A percentile compares a stretch with the other conserved stretches of the same genome.
Conservation (phyloP, 2,888 invertebrate species). For the Drosophila anceps region DNA sequence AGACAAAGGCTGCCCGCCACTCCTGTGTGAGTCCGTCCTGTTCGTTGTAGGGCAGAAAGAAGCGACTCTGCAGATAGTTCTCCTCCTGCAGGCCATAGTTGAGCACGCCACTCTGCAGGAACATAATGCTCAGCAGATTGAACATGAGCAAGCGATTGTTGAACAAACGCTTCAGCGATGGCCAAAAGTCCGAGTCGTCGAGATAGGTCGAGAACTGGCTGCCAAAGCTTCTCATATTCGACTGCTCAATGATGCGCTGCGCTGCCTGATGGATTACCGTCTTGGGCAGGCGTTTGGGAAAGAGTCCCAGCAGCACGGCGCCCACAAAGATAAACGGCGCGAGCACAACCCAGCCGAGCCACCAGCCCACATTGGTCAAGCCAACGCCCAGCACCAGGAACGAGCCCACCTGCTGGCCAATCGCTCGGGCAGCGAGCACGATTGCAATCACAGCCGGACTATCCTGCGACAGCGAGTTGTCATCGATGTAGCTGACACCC, state of each 20-base stretch:
- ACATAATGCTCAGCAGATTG: slow-evolving; percentile 86
- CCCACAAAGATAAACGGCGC: slow-evolving; percentile 85
- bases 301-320: slow-evolving; percentile 86
- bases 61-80: slow-evolving; percentile 87
- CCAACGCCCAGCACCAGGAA: slow-evolving; percentile 83
- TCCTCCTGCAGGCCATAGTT: slow-evolving; percentile 87
- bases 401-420: slow-evolving; percentile 84
- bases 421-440: slow-evolving; percentile 80
- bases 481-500: slow-evolving; percentile 88
- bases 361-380: slow-evolving; percentile 82
- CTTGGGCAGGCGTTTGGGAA: slow-evolving; percentile 87
- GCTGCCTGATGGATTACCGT: slow-evolving; percentile 87
- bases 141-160: slow-evolving; percentile 87
- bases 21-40: slow-evolving; percentile 86
- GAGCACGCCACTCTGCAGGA: slow-evolving; percentile 86
- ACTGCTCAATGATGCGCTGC: slow-evolving; percentile 86
- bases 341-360: slow-evolving; percentile 87
- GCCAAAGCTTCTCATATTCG: slow-evolving; percentile 70
- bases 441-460: slow-evolving; percentile 86
- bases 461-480: slow-evolving; percentile 87
- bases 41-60: slow-evolving; percentile 86
- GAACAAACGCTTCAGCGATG: slow-evolving; percentile 86
- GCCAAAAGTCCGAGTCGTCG: slow-evolving; percentile 85
- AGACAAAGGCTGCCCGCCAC: slow-evolving; percentile 86
- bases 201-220: slow-evolving; percentile 82